Base-by-base conservation (phyloP, 2,797 vertebrate species). In the Peromyscus melanophrys region DNA sequence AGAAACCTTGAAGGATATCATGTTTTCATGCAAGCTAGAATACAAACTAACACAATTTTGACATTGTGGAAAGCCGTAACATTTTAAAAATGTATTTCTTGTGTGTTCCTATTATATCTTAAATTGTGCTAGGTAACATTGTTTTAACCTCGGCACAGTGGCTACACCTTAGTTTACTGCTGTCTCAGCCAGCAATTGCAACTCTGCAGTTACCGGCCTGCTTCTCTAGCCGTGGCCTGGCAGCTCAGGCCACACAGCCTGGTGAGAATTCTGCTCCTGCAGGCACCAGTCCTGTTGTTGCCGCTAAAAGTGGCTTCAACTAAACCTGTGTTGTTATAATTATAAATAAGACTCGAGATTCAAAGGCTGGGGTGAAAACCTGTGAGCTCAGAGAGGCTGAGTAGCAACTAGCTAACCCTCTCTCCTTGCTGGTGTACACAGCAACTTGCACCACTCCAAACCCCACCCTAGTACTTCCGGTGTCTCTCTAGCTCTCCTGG, bases 21-120 rank as follows among this genome's bases (percentile, higher is more conserved):
- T 78, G 23, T 11, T 80, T 14, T 34, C 17, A 31, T 67, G 46
- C 17, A 6, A 65, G n/a, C 31, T 86, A 87, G 43, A 83, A 10
- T 78, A 31, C 34, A 87, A 75, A 86, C 3, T 43, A 67, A 71
- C 73, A 57, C 81, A 59, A 67, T 14, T 95, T 96, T 94, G 57
- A 52, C 63, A 19, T 71, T 7, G 43, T 94, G 63, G 9, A 57
- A 89, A 49, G 10, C n/a, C 46, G 59, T 31, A 52, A 81, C 19
- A 25, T 69, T 71, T 92, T 91, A 80, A 92, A 23, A 23, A 31
- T 21, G 34, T 57, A 59, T 43, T 34, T 57, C 6, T 23, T 29
- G 6, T 65, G 29, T 86, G 0, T 67, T 92, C 11, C 11, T 25
- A 89, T 1, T 16, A 19, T 34, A 6, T 34, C 19, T 82, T 40